phyloP scores from a whole-genome alignment of 1,140 invertebrate genomes.

The Spodoptera frugiperda region DNA sequence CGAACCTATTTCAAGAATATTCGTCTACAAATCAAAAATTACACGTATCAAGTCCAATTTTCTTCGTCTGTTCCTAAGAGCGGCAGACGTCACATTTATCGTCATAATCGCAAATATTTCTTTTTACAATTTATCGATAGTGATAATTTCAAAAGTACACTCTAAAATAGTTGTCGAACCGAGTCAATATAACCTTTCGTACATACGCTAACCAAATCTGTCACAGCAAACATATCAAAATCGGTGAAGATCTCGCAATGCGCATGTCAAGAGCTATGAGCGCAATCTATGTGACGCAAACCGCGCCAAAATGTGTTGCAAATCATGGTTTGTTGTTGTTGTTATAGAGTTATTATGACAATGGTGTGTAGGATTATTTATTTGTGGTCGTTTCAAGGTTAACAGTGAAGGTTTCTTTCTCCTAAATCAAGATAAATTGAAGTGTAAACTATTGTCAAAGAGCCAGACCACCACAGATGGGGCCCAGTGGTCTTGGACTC shows the following conservation, averaged over 20 bases:
- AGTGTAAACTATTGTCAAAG: no score
- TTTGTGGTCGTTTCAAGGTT: not conserved
- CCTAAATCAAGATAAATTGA: no score
- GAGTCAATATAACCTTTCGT: not conserved
- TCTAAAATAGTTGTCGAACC: not conserved
- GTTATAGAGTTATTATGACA: not conserved
- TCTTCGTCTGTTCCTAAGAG: no score
- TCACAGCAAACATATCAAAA: slow-evolving; percentile 16
- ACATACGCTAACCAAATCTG: slow-evolving; percentile 27
- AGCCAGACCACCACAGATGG: no score
- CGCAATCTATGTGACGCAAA: slow-evolving; percentile 21
- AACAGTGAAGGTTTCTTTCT: not conserved
- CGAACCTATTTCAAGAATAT: no score
- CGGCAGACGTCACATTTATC: no score
- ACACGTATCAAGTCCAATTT: no score
- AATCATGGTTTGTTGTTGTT: not conserved
- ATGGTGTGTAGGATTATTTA: no score
- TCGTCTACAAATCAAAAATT: not conserved
- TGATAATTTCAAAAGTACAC: no score
- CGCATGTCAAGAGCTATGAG: slow-evolving; percentile 2
- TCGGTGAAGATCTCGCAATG: slow-evolving; percentile 17
- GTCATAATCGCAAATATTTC: no score
- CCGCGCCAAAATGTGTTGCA: slow-evolving; percentile 4
- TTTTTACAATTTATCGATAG: no score
- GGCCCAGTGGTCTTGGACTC: no score